These are phyloP conservation scores for Alfaro cultratus DNA, from an alignment of 2,797 vertebrate genomes.

Conservation along the genomic window DNA sequence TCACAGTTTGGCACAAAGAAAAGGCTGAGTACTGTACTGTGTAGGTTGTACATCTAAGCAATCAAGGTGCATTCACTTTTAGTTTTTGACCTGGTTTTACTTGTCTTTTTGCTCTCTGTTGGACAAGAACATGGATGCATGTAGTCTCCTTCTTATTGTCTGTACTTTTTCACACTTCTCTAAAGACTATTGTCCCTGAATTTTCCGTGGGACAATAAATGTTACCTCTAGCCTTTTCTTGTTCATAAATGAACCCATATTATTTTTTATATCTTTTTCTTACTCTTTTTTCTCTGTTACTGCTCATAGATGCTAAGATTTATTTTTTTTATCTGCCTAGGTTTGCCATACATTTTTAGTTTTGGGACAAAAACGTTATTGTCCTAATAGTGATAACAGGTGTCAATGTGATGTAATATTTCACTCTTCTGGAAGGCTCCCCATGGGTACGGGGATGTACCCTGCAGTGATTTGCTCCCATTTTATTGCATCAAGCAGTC, in stretches of 20 bases:
- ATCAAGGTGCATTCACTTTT: slow-evolving; percentile 15
- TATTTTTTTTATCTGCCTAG: not conserved
- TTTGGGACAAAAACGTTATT: not conserved
- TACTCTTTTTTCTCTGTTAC: not conserved
- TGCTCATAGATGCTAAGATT: not conserved
- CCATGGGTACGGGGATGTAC: not conserved
- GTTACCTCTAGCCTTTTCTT: not conserved
- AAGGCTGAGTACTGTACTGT: not conserved
- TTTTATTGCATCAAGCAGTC: slow-evolving; percentile 1
- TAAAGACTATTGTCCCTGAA: not conserved
- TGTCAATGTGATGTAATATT: not conserved
- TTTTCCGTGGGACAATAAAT: not conserved
- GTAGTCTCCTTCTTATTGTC: not conserved
- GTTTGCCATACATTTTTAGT: not conserved
- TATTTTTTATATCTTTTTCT: not conserved
- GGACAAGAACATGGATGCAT: slow-evolving; percentile 8
- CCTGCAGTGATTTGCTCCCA: slow-evolving; percentile 4
- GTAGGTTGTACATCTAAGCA: not conserved
- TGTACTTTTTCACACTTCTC: not conserved
- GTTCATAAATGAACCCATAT: slow-evolving; percentile 11
- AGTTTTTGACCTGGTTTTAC: not conserved
- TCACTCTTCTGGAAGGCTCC: not conserved
- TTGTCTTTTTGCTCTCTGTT: not conserved
- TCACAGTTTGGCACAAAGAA: not conserved
- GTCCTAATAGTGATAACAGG: not conserved